Percentiles rank a stretch among this genome's conserved stretches.
Evolutionary conservation across 1,140 invertebrate species (phyloP).

Genomic region (Lasioglossum albipes): DNA sequence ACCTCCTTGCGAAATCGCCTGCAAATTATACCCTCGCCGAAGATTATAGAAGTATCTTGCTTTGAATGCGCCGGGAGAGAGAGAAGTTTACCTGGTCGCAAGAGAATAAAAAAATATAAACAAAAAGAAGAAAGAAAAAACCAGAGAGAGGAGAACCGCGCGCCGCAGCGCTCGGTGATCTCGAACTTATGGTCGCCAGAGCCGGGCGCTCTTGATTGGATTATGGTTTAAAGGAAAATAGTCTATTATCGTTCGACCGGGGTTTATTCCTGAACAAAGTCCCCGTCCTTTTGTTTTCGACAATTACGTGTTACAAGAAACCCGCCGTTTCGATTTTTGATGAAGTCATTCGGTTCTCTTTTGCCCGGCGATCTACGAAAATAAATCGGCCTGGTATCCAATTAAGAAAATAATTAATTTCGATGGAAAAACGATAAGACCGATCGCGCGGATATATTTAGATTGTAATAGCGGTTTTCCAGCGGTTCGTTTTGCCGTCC

Average conservation of each 20-base stretch:
- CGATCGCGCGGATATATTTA: no score
- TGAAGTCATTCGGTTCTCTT: not conserved
- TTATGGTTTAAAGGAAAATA: not conserved
- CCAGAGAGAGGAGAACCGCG: no score
- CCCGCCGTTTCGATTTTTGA: not conserved
- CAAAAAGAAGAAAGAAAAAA: no score
- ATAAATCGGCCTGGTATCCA: no score
- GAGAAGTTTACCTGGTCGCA: not conserved
- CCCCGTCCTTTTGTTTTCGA: not conserved
- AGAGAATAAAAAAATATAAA: not conserved
- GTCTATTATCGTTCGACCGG: not conserved
- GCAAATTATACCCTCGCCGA: slow-evolving; percentile 8
- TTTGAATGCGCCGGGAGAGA: not conserved
- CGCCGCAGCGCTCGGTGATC: not conserved
- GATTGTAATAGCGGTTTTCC: no score
- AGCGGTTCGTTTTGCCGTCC: no score
- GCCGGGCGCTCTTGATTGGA: not conserved
- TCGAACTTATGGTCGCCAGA: not conserved
- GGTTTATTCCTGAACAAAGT: not conserved
- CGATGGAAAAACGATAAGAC: no score
- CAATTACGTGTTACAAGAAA: not conserved
- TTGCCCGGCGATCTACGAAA: no score
- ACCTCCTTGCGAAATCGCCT: not conserved
- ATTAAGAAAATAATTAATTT: no score
- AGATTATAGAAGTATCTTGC: slow-evolving; percentile 2